phyloP scores from a whole-genome alignment of 2,888 invertebrate species.

The Rhagophthalmus giganteus region DNA sequence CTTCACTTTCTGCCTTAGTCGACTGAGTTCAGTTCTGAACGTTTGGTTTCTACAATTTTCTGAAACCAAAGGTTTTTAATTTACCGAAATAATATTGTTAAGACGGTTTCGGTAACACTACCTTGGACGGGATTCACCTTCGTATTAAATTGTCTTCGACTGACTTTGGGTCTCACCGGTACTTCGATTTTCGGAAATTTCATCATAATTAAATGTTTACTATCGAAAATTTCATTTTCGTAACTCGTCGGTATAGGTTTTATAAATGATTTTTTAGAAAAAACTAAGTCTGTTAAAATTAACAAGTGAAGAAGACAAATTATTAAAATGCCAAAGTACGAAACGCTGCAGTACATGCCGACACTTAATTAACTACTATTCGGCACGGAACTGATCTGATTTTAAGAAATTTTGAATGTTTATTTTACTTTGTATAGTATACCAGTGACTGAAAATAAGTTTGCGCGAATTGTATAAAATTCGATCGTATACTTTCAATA shows the following conservation, averaged over 20 bases:
- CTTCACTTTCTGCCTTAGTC: conserved; percentile 36
- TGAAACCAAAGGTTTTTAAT: conserved; percentile 6
- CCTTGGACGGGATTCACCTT: conserved; percentile 24
- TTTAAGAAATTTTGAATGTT: conserved; percentile 14
- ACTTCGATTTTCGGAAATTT: conserved; percentile 14
- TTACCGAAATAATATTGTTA: neutral
- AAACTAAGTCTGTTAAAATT: too few species aligned
- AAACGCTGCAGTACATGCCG: conserved; percentile 7
- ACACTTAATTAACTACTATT: conserved; percentile 6
- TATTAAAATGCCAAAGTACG: too few species aligned
- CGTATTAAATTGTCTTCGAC: conserved; percentile 8
- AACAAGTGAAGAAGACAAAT: too few species aligned
- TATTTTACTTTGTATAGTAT: too few species aligned
- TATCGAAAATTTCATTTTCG: conserved; percentile 11
- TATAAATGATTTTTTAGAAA: neutral
- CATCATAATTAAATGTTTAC: conserved; percentile 8
- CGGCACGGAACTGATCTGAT: conserved; percentile 1
- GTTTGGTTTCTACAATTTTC: conserved; percentile 23
- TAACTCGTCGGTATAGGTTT: too few species aligned
- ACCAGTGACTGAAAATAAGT: too few species aligned
- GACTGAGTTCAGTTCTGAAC: conserved; percentile 23
- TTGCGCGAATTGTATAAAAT: too few species aligned
- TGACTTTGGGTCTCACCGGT: neutral
- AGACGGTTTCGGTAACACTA: conserved; percentile 4
- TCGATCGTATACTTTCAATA: too few species aligned